A percentile compares a stretch with the other conserved stretches of the same genome.
These are phyloP conservation scores for Drosophila kuntzei DNA, from an alignment of 2,888 invertebrate genomes.

Conservation along the genomic window DNA sequence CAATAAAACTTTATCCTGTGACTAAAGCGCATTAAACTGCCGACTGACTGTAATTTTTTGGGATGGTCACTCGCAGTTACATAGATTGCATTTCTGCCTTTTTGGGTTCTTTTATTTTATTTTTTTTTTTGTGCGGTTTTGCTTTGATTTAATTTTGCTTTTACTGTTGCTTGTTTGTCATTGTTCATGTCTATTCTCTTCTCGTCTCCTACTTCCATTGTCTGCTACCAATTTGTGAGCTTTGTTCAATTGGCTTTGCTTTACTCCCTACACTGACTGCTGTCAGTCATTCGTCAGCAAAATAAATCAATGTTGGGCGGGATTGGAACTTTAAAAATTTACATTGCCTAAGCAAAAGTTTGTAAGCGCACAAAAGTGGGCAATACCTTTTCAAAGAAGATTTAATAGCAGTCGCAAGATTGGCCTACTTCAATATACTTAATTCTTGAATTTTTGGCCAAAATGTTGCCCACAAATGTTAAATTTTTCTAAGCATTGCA, in stretches of 20 bases:
- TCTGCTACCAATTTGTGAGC: conserved; percentile 58
- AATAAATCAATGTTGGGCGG: conserved; percentile 33
- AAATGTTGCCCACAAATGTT: conserved; percentile 15
- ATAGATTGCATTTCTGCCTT: conserved; percentile 38
- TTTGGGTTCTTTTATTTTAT: conserved; percentile 27
- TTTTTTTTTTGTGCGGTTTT: conserved; percentile 61
- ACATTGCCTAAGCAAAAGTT: conserved; percentile 14
- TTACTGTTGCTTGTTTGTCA: conserved; percentile 57
- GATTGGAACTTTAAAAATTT: conserved; percentile 26
- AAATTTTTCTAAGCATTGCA: conserved; percentile 27
- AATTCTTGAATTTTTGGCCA: neutral
- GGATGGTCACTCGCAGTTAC: conserved; percentile 31
- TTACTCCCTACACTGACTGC: conserved; percentile 10
- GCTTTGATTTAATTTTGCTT: conserved; percentile 76
- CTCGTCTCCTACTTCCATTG: conserved; percentile 22
- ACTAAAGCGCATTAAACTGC: conserved; percentile 62
- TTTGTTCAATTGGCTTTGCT: conserved; percentile 64
- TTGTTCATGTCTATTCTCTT: conserved; percentile 28
- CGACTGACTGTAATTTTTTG: conserved; percentile 5
- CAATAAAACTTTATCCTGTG: conserved; percentile 55
- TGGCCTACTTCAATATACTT: neutral
- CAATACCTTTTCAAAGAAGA: conserved; percentile 14
- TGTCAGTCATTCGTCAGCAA: conserved; percentile 27
- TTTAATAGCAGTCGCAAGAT: neutral
- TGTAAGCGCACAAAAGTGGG: conserved; percentile 12